A percentile compares a stretch with the other conserved stretches of the same genome.
These are phyloP conservation scores for Sternotherus odoratus DNA, from an alignment of 2,797 vertebrate species.

Conservation along the genomic window DNA sequence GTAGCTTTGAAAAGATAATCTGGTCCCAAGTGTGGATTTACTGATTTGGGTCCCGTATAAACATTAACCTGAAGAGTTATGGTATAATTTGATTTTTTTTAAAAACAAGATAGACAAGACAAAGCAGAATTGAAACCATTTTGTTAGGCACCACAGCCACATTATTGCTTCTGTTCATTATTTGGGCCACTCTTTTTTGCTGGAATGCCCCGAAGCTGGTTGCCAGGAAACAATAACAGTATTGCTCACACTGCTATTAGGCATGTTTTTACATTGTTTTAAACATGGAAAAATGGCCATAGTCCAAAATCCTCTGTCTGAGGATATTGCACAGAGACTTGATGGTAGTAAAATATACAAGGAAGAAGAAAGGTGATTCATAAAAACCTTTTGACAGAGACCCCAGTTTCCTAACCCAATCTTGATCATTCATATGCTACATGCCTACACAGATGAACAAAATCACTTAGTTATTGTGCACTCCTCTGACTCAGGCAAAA, in stretches of 20 bases:
- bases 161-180: neutral
- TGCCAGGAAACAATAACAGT: constrained; percentile 1
- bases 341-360: constrained; percentile 11
- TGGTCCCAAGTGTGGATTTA: neutral
- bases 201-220: neutral
- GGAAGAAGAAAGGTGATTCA: constrained; percentile 43
- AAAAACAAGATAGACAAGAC: neutral
- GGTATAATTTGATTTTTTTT: neutral
- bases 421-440: neutral
- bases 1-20: neutral
- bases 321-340: neutral
- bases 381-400: constrained; percentile 50
- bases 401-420: constrained; percentile 12
- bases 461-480: neutral
- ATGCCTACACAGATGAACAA: neutral
- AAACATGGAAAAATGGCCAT: neutral
- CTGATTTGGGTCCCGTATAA: neutral
- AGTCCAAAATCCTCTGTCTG: neutral
- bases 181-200: neutral
- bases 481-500: constrained; percentile 2
- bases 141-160: neutral
- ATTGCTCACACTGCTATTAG: neutral
- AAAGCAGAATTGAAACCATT: neutral
- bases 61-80: neutral
- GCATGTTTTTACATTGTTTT: constrained; percentile 29